Evolutionary conservation across 2,888 invertebrate genomes (phyloP).

Genomic region (Drepana falcataria): DNA sequence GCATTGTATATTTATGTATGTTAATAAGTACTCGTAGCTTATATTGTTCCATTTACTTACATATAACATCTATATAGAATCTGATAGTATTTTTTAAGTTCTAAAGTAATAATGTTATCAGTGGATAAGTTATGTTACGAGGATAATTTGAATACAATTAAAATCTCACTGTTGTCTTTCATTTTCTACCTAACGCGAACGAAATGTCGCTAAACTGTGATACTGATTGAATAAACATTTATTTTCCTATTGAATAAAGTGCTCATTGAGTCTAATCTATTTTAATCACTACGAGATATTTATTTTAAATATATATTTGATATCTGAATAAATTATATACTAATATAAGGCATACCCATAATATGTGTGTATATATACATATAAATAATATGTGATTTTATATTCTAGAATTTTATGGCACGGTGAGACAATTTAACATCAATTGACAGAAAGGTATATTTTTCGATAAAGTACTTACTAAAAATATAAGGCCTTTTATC

Average conservation of each 20-base stretch:
- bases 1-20: not conserved
- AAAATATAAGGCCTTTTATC: slow-evolving; percentile 33
- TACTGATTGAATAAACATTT: no score
- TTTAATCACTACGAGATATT: not conserved
- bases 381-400: slow-evolving; percentile 8
- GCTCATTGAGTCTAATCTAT: no score
- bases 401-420: slow-evolving; percentile 25
- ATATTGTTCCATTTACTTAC: not conserved
- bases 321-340: not conserved
- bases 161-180: not conserved
- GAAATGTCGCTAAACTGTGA: no score
- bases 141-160: not conserved
- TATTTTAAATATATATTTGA: not conserved
- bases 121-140: not conserved
- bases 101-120: not conserved
- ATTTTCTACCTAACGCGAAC: not conserved
- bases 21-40: not conserved
- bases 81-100: not conserved
- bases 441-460: slow-evolving; percentile 22
- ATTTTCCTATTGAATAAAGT: no score
- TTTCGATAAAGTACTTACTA: slow-evolving; percentile 29
- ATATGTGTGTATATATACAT: slow-evolving; percentile 8
- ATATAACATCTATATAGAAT: not conserved
- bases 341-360: slow-evolving; percentile 8
- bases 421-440: slow-evolving; percentile 22